Base-by-base conservation (phyloP, 53 echinoderm and acorn worm genomes). In the Pentamera pediparva region DNA sequence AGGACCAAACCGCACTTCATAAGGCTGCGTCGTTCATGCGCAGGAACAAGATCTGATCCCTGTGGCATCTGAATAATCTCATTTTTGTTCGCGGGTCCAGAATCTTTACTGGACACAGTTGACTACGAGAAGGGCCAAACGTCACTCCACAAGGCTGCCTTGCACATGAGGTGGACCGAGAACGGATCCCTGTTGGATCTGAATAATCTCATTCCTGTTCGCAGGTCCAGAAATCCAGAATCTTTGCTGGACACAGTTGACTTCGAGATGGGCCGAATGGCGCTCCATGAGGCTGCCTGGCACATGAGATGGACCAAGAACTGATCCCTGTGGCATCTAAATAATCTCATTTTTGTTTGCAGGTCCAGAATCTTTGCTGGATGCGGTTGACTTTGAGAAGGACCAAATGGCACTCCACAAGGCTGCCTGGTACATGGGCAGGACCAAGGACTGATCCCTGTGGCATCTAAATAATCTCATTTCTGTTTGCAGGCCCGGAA, bases 11-110 rank as follows among this genome's bases (percentile, higher is more conserved):
- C 1, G 98, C 98, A 12, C 59, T 98, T 12, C 98, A 98, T 74
- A 98, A 98, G 18, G 98, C 98, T 7, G 98, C 98, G 0, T 98
- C 91, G 98, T 98, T 91, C 80, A 88, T 82, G 77, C 70, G 98
- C 3, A 80, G 91, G 10, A 92, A 85, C 32, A 92, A n/a, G 10
- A 45, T 12, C 45, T 45, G 10, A 45, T 8, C 28, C n/a, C 30
- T 10, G 10, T 62, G 29, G 28, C 34, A 10, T 6, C 7, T 39
- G 9, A 36, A 35, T 58, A 3, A 75, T n/a, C n/a, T n/a, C n/a
- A n/a, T n/a, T n/a, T n/a, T n/a, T n/a, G n/a, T n/a, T n/a, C n/a
- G n/a, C n/a, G 89, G 92, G 89, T 1, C 85, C 85, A 5, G 83
- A 79, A 35, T 43, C 52, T 31, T 64, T 92, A 62, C 64, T 92